Percentiles rank a stretch among this genome's conserved stretches.
Conservation (phyloP, 2,113 vertebrate species). For the Colaptes auratus region DNA sequence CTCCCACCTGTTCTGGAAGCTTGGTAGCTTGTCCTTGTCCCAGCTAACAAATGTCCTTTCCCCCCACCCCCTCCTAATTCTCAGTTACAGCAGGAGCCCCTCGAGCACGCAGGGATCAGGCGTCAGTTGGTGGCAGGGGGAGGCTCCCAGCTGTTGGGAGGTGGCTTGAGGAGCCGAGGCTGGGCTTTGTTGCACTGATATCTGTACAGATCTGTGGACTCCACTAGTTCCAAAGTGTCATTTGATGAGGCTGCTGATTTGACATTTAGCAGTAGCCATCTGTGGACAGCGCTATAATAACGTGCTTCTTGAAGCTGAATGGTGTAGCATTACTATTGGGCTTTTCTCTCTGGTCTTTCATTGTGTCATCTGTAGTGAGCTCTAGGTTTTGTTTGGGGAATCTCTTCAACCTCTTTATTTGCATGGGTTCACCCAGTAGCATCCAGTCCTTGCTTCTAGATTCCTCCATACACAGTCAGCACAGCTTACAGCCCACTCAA, state of each 20-base stretch:
- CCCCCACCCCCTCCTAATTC: not conserved
- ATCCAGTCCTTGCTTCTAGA: conserved; percentile 82
- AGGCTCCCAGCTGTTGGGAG: not conserved
- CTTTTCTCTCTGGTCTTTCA: conserved; percentile 91
- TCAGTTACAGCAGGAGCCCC: not conserved
- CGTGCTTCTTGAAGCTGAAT: conserved; percentile 82
- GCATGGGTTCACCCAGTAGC: conserved; percentile 95
- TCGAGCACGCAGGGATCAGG: conserved; percentile 10
- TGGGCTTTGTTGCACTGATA: conserved; percentile 57
- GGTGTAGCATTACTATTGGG: conserved; percentile 86
- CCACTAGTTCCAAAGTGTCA: conserved; percentile 79
- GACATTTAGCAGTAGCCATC: conserved; percentile 80
- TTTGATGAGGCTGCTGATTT: conserved; percentile 77
- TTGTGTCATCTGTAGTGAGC: conserved; percentile 96
- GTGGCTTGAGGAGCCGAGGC: not conserved
- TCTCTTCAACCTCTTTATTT: conserved; percentile 85
- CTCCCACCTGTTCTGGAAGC: not conserved
- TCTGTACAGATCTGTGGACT: conserved; percentile 84
- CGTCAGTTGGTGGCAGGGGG: not conserved
- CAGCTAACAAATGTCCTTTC: conserved; percentile 48
- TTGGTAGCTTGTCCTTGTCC: conserved; percentile 49
- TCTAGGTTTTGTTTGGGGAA: conserved; percentile 92
- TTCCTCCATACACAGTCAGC: conserved; percentile 91
- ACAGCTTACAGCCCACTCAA: conserved; percentile 86
- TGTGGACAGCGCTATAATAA: conserved; percentile 75